phyloP scores from a whole-genome alignment of 2,797 vertebrate species.

The Sebastes nivosus region DNA sequence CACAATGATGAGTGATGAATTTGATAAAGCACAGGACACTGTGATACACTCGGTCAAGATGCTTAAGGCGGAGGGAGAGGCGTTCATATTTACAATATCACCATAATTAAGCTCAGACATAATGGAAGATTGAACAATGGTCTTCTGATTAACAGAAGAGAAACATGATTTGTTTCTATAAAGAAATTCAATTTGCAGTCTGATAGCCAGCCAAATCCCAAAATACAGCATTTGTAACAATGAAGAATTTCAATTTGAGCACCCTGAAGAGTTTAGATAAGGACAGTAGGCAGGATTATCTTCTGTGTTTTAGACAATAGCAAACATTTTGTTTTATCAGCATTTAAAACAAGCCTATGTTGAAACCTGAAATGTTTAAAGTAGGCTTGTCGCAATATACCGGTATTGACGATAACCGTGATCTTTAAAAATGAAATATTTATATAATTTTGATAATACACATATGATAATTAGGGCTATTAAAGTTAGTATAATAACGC shows the following conservation, averaged over 20 bases:
- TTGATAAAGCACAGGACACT: too few relatives aligned
- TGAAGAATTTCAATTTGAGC: background rate
- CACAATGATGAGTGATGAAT: too few relatives aligned
- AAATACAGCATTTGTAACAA: background rate
- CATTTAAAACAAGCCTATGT: background rate
- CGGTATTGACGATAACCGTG: too few relatives aligned
- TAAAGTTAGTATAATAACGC: accelerated
- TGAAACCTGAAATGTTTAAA: background rate
- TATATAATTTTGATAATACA: too few relatives aligned
- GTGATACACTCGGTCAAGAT: too few relatives aligned
- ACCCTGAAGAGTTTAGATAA: background rate
- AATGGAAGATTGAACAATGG: background rate
- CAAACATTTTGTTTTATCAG: background rate
- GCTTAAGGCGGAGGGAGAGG: background rate
- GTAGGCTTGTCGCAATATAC: background rate
- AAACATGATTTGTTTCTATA: background rate
- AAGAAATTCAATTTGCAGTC: background rate
- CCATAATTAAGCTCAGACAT: background rate
- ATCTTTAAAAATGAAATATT: too few relatives aligned
- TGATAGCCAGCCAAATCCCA: background rate
- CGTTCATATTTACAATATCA: background rate
- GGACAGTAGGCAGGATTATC: background rate
- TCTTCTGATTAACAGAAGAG: background rate
- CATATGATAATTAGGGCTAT: too few relatives aligned
- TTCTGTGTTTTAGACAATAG: background rate